phyloP scores from a whole-genome alignment of 2,888 invertebrate species.

The Abrostola triplasia region DNA sequence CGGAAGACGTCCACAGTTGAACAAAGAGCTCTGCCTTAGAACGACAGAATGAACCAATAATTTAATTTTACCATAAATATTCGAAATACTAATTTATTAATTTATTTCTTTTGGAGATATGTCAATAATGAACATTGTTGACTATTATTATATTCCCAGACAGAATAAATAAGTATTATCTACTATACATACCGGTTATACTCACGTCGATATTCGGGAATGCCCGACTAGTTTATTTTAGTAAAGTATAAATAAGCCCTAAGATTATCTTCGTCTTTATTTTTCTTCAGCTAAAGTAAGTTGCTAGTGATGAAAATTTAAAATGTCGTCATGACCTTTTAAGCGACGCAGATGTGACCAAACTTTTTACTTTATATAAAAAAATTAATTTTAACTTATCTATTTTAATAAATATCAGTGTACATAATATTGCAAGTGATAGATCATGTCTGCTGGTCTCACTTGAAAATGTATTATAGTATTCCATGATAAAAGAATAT shows the following conservation, averaged over 20 bases:
- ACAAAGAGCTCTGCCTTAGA: no score
- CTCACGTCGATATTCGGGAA: no score
- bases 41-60: no score
- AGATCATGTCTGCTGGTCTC: background rate
- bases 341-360: constrained; percentile 39
- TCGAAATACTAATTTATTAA: no score
- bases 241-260: constrained; percentile 15
- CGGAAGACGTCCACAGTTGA: no score
- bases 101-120: background rate
- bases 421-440: constrained; percentile 9
- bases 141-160: constrained; percentile 5
- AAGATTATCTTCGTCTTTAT: constrained; percentile 13
- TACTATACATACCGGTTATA: no score
- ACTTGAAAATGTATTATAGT: no score
- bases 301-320: constrained; percentile 46
- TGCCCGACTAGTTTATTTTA: no score
- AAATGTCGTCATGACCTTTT: constrained; percentile 52
- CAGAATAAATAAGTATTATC: constrained; percentile 20
- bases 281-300: constrained; percentile 36
- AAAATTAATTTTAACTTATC: constrained; percentile 25
- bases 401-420: constrained; percentile 28
- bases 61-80: no score
- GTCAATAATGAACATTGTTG: constrained; percentile 11
- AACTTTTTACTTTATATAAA: constrained; percentile 41
- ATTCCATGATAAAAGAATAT: no score